Evolutionary conservation across 2,888 invertebrate species (phyloP), one percentile per base, ranked within the genome.

Genomic region (Tholera decimalis): DNA sequence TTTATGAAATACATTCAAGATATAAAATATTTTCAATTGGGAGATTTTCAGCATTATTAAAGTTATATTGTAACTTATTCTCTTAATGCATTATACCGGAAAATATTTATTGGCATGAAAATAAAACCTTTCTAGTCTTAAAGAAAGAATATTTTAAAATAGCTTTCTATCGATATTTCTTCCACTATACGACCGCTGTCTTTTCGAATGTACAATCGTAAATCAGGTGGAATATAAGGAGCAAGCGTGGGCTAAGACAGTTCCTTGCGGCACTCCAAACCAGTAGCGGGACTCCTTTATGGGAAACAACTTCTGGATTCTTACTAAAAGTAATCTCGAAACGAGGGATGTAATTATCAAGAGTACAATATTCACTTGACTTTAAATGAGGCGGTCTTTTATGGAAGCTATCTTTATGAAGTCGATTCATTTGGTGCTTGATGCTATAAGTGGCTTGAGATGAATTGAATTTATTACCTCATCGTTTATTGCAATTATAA

Each of bases 241-340:
- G 73, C 56, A 77, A 58, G 90, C 87, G 91, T 91, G 88, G 90
- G 90, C 87, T 47, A 74, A 79, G 62, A 73, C 79, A 75, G 80
- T 72, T 86, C 90, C 89, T 87, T 89, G 89, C 64, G 84, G 88
- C 80, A 89, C 83, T 79, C 91, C 83, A 56, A 78, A 79, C 83
- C 82, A 82, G 91, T 88, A 89, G 90, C 89, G 85, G 86, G 73
- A 68, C 61, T 66, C 78, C 82, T 88, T 85, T 87, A 82, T 85
- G 41, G 53, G 57, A 49, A 50, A 58, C 57, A 53, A 76, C 62
- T 76, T 41, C 56, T 74, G 75, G 44, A 49, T 68, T 55, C 68
- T 68, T 71, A 73, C 49, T 66, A 62, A 66, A 83, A 83, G 60
- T 79, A 70, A 73, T 73, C 59, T 70, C 43, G 56, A 70, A 71